phyloP scores from a whole-genome alignment of 2,888 invertebrate species.

The Nemotelus pantherinus region DNA sequence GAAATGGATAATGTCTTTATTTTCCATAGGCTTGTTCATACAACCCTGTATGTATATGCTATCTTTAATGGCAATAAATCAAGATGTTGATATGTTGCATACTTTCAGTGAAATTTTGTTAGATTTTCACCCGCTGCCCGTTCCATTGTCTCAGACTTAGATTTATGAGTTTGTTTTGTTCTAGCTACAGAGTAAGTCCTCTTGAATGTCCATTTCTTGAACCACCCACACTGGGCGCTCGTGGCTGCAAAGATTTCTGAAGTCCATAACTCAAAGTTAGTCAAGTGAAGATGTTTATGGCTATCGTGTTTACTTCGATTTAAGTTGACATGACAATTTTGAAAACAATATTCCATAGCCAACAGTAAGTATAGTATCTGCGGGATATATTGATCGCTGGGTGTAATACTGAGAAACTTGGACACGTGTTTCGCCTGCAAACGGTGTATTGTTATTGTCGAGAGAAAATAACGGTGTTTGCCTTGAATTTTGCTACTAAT shows the following conservation, averaged over 20 bases:
- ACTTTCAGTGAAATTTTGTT: conserved; percentile 9
- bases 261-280: conserved; percentile 13
- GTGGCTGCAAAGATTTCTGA: neutral
- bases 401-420: too few relatives aligned
- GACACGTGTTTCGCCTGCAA: too few relatives aligned
- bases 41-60: neutral
- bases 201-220: too few relatives aligned
- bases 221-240: too few relatives aligned
- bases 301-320: neutral
- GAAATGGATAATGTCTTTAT: conserved; percentile 28
- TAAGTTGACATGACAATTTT: too few relatives aligned
- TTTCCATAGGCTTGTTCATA: neutral
- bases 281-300: neutral
- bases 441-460: too few relatives aligned
- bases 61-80: conserved; percentile 30
- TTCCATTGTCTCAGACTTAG: conserved; percentile 4
- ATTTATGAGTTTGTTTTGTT: conserved; percentile 33
- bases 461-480: too few relatives aligned
- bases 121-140: conserved; percentile 19
- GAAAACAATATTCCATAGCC: too few relatives aligned
- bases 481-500: too few relatives aligned
- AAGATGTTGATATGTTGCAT: conserved; percentile 28
- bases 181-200: too few relatives aligned
- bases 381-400: too few relatives aligned
- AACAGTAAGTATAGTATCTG: too few relatives aligned